These are phyloP conservation scores for Arge pagana DNA, from an alignment of 2,888 invertebrate genomes.

Conservation along the genomic window DNA sequence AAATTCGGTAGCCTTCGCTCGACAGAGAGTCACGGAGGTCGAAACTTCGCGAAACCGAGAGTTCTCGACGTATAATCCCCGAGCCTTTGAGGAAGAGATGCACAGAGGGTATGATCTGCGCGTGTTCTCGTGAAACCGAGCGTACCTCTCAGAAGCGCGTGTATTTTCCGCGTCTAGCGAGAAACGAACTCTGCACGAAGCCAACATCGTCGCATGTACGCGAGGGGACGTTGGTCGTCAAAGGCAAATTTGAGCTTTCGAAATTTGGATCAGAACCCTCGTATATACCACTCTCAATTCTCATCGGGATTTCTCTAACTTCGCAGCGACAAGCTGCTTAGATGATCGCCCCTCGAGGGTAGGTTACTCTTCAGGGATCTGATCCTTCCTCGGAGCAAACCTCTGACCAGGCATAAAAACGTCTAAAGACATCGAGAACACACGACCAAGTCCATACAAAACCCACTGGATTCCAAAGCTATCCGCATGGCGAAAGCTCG, in stretches of 20 bases:
- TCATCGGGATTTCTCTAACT: no score
- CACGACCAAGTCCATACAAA: no score
- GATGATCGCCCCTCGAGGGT: slow-evolving; percentile 22
- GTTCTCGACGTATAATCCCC: slow-evolving; percentile 44
- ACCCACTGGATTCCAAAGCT: no score
- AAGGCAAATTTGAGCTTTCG: slow-evolving; percentile 44
- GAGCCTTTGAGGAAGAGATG: slow-evolving; percentile 38
- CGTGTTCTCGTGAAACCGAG: neutral
- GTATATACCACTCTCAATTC: no score
- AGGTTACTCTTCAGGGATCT: slow-evolving; percentile 11
- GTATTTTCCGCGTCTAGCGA: neutral
- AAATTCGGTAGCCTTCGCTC: neutral
- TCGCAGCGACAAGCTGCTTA: slow-evolving; percentile 45
- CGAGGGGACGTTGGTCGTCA: slow-evolving; percentile 29
- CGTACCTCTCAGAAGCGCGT: slow-evolving; percentile 1
- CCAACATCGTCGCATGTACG: neutral
- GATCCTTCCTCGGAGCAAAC: slow-evolving; percentile 1
- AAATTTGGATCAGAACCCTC: slow-evolving; percentile 46
- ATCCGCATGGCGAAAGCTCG: no score
- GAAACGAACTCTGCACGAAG: slow-evolving; percentile 12
- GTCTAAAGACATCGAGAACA: no score
- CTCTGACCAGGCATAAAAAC: neutral
- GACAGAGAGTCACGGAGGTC: no score
- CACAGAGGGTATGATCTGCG: slow-evolving; percentile 20
- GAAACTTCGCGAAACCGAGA: slow-evolving; percentile 42